Evolutionary conservation across 1,140 invertebrate genomes (phyloP), one percentile per base, ranked within the genome.

Genomic region (Mylabris phalerata): DNA sequence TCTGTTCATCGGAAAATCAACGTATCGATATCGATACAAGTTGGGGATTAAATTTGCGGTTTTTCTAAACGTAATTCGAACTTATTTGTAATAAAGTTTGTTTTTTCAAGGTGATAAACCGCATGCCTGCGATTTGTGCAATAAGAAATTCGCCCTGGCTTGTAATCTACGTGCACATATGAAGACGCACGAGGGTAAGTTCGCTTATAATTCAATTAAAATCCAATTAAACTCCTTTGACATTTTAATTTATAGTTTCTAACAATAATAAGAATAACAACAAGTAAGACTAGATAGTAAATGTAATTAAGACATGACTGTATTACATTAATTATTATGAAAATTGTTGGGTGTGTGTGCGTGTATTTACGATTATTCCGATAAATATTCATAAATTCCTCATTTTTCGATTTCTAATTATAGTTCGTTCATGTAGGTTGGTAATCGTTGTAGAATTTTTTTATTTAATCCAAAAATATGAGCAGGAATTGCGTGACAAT

Each of bases 121-220:
- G 2, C 84, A 89, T 70, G 79, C 80, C 24, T 90, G 88, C 71
- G 77, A 80, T 55, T 70, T 85, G 1, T 91, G 87, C 71, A 79
- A 82, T 45, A 89, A 90, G 71, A 84, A 83, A 69, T 90, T 90
- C 70, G 84, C 87, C 2, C 73, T 89, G 1, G 82, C 85, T 25
- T 88, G 84, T 69, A 90, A 89, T 73, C 76, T 90, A 55, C 76
- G 84, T 59, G 84, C 86, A 0, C 88, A 90, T 67, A 78, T 87
- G 71, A 87, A 87, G 72, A 89, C 85, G 3, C 88, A 89, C 65
- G 84, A 80, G 65, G 75, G 76, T 78, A 72, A 67, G 64, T 63
- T 42, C 3, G 13, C 10, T 51, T 44, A 25, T 60, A 42, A 7
- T 26, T 55, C 57, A 24, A 47, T 7, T 32, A 41, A 57, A 41